phyloP scores from a whole-genome alignment of 2,113 vertebrate species.

The Bettongia penicillata region DNA sequence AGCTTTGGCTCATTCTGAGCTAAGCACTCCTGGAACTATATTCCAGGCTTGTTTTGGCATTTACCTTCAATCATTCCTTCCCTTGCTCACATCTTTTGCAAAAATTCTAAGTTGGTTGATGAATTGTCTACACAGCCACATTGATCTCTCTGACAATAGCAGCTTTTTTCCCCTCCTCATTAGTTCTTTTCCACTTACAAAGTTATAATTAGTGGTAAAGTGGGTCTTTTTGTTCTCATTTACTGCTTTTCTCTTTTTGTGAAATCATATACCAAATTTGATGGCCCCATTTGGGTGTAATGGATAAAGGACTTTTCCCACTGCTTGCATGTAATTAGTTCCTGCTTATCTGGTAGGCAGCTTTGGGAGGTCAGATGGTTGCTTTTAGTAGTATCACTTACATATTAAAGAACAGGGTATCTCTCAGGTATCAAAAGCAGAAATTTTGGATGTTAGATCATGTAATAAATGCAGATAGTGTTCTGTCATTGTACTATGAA shows the following conservation, averaged over 20 bases:
- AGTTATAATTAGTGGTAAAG: background rate
- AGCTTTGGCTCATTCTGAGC: background rate
- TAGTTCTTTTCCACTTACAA: background rate
- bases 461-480: background rate
- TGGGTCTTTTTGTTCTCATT: background rate
- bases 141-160: background rate
- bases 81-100: background rate
- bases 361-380: background rate
- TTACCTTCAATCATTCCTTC: background rate
- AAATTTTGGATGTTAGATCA: background rate
- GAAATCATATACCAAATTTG: background rate
- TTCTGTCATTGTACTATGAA: background rate
- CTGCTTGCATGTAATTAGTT: background rate
- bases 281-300: background rate
- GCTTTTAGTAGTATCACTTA: background rate
- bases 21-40: background rate
- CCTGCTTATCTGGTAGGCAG: background rate
- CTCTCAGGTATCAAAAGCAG: background rate
- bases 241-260: background rate
- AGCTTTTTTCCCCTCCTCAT: background rate
- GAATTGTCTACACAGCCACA: background rate
- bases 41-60: background rate
- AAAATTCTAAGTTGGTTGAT: background rate
- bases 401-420: background rate
- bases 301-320: background rate